Evolutionary conservation across 2,113 vertebrate genomes (phyloP), one percentile per base, ranked within the genome.

Genomic region (Seriola quinqueradiata): DNA sequence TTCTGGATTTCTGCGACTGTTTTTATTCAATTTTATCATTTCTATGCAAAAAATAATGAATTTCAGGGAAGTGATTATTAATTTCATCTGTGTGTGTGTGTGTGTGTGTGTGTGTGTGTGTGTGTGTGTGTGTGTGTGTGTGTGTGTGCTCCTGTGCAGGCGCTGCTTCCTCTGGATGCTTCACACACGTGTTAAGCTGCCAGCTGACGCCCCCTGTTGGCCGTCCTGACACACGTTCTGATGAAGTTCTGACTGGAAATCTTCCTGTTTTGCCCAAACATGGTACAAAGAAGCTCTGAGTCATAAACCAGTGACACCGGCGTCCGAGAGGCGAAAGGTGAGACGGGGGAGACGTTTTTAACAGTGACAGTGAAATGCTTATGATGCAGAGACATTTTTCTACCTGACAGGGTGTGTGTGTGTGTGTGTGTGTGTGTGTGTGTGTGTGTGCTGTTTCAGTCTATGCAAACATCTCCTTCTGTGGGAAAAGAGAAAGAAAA

Each of bases 181-280:
- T 38, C 38, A 38, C 38, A 42, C 40, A 6, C 1, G 1, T n/a
- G 12, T 60, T 55, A 57, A 59, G 74, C 87, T 87, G 68, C 81
- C 70, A 32, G 71, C 83, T 90, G 81, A 75, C 66, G 90, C 94
- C 93, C 90, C 93, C 93, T 94, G 76, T 87, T 93, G 94, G 92
- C 58, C 40, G 9, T 4, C 58, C 14, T 14, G 25, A 69, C 23
- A 28, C 58, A 25, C 1, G 36, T 2, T 10, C 23, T 28, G 9
- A 79, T 52, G 28, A 55, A 9, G 28, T 65, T 44, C 38, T 6
- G 38, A 36, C 5, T 28, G 25, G 25, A 28, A 28, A 28, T 63
- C 25, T 0, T 28, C 21, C 34, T 5, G 10, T 32, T 67, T 64
- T 82, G 59, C 42, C 79, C 69, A 70, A 64, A 81, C 60, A 83